Evolutionary conservation across 2,113 vertebrate species (phyloP), one percentile per base, ranked within the genome.

Genomic region (Stomatorhinus ivindoensis): DNA sequence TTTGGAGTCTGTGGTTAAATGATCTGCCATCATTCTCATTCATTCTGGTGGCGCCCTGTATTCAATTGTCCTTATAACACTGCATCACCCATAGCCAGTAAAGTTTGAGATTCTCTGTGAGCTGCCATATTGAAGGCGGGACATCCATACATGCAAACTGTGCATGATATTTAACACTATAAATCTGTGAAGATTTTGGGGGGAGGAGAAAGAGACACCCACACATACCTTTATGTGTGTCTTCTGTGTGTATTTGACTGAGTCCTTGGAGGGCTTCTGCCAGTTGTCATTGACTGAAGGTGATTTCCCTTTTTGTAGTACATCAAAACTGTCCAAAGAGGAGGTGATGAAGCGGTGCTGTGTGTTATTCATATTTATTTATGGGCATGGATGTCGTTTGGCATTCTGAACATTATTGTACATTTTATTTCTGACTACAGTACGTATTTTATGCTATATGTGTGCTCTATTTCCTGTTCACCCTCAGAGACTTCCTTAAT

Each of bases 51-150:
- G 92, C 92, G 92, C 92, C 93, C 89, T 84, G 89, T 91, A 92
- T 93, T 94, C 93, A 92, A 92, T 93, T 94, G 93, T 93, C 90
- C 91, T 94, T 93, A 93, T 91, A 91, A 90, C 89, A 86, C 92
- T 92, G 92, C 92, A 89, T 94, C 94, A 96, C 96, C 95, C 95
- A 95, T 95, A 95, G 95, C 96, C 93, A 96, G 95, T 95, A 95
- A 48, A 48, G 24, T 10, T 7, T 9, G 42, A 46, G 42, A 83
- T 44, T 4, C 42, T 93, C 92, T 89, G 90, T 90, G 92, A 91
- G 55, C 21, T 61, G 95, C 94, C 65, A 35, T 31, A 11, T 15
- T 73, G 65, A 73, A 35, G 31, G 65, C n/a, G 35, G 65, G 13
- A 73, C n/a, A 39, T 76, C 15, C 69, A 76, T 76, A 39, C 35